Evolutionary conservation across 2,113 vertebrate species (phyloP), one percentile per base, ranked within the genome.

Genomic region (Amblyopsis rosae): DNA sequence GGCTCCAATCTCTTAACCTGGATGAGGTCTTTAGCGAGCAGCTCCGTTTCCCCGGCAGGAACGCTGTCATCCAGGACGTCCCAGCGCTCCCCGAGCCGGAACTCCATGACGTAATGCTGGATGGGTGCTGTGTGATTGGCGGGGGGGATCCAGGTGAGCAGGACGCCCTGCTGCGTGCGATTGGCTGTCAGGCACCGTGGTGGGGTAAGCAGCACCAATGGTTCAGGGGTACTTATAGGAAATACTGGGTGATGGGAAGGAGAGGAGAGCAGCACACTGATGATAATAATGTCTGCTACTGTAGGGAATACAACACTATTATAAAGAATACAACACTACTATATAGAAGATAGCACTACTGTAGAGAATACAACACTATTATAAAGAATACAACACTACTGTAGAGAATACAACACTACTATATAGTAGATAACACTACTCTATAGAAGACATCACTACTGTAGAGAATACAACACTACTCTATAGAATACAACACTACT

Each of bases 171-270:
- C 91, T 96, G 96, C 85, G 98, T 98, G 91, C 98, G 94, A 91
- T 99, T 99, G 93, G 97, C 98, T 95, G 95, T 99, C 93, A 99
- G 98, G 96, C 98, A 99, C 95, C 98, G 95, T 89, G 98, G 98
- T 97, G 97, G 96, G 91, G 96, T 96, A 93, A 99, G 94, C 94
- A 98, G 95, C 95, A 99, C 95, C 94, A 97, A 93, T 91, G 98
- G 98, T 94, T 98, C 96, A 93, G 96, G 98, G 94, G 97, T 97
- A 94, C 95, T 97, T 93, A 95, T 87, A 90, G 96, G 97, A 95
- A 97, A 98, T 94, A 97, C 98, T 99, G 80, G 1, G 62, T 26
- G 11, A 59, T 11, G 58, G 33, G 32, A 8, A 7, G 33, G 35
- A 1, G 35, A 12, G 9, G 32, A 19, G 4, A 74, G 54, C 10